phyloP scores from a whole-genome alignment of 2,113 vertebrate species.

The Percopsis transmontana region DNA sequence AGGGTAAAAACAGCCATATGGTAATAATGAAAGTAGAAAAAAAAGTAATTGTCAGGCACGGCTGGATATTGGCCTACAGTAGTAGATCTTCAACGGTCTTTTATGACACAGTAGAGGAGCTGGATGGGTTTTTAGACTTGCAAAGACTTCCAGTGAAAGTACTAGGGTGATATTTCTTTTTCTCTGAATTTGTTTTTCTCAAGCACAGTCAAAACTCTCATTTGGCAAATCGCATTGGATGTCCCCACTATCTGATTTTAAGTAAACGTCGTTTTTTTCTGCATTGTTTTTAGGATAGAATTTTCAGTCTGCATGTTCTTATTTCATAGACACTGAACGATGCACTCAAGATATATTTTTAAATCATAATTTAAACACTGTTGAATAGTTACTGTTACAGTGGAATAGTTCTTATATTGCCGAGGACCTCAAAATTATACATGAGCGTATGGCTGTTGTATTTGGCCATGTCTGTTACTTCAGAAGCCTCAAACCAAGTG shows the following conservation, averaged over 20 bases:
- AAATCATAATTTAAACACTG: slow-evolving; percentile 18
- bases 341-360: slow-evolving; percentile 5
- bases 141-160: slow-evolving; percentile 2
- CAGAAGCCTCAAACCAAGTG: slow-evolving; percentile 57
- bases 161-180: too few relatives aligned
- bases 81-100: slow-evolving; percentile 32
- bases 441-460: slow-evolving; percentile 48
- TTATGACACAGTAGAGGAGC: slow-evolving; percentile 17
- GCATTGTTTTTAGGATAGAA: not conserved
- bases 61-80: not conserved
- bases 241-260: not conserved
- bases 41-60: slow-evolving; percentile 28
- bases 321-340: not conserved
- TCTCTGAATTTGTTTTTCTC: too few relatives aligned
- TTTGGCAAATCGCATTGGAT: too few relatives aligned
- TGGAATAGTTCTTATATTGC: slow-evolving; percentile 46
- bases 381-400: too few relatives aligned
- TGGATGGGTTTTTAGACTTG: not conserved
- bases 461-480: slow-evolving; percentile 47
- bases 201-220: too few relatives aligned
- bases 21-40: slow-evolving; percentile 30
- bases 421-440: slow-evolving; percentile 49
- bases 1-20: slow-evolving; percentile 38
- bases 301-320: not conserved
- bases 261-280: too few relatives aligned